phyloP scores from a whole-genome alignment of 2,113 vertebrate species.

The Podilymbus podiceps region DNA sequence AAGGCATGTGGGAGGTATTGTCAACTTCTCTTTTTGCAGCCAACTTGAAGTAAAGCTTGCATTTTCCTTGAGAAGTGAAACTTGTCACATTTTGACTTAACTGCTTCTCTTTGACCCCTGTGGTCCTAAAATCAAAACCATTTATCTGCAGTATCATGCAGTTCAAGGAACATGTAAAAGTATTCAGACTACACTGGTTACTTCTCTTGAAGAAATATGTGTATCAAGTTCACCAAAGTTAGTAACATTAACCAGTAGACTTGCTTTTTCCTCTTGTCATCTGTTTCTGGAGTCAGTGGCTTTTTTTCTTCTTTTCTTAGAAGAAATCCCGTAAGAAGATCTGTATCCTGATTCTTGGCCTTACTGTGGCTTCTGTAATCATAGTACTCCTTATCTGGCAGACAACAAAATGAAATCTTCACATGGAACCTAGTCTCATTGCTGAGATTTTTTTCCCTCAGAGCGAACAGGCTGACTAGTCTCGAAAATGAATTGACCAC shows the following conservation, averaged over 20 bases:
- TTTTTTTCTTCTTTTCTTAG: slow-evolving; percentile 72
- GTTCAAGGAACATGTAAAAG: not conserved
- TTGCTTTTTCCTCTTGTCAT: not conserved
- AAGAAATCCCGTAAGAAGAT: slow-evolving; percentile 98
- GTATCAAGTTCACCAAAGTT: not conserved
- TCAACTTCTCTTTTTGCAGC: not conserved
- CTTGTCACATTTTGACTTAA: not conserved
- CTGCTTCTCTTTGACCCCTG: not conserved
- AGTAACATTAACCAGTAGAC: not conserved
- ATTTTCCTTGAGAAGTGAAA: not conserved
- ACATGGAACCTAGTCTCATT: not conserved
- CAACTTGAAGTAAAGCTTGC: not conserved
- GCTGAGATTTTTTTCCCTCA: slow-evolving; percentile 23
- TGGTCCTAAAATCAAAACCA: not conserved
- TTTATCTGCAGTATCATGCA: not conserved
- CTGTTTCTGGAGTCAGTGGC: not conserved
- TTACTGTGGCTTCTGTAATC: slow-evolving; percentile 74
- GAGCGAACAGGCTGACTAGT: slow-evolving; percentile 42
- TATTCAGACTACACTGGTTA: not conserved
- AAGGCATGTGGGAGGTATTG: not conserved
- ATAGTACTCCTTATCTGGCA: slow-evolving; percentile 82
- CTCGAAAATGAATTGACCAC: slow-evolving; percentile 63
- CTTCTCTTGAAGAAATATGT: not conserved
- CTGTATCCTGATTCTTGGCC: slow-evolving; percentile 87
- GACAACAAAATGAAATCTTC: slow-evolving; percentile 65